These are phyloP conservation scores for Vollenhovia emeryi DNA, from an alignment of 1,140 invertebrate species.

Conservation along the genomic window DNA sequence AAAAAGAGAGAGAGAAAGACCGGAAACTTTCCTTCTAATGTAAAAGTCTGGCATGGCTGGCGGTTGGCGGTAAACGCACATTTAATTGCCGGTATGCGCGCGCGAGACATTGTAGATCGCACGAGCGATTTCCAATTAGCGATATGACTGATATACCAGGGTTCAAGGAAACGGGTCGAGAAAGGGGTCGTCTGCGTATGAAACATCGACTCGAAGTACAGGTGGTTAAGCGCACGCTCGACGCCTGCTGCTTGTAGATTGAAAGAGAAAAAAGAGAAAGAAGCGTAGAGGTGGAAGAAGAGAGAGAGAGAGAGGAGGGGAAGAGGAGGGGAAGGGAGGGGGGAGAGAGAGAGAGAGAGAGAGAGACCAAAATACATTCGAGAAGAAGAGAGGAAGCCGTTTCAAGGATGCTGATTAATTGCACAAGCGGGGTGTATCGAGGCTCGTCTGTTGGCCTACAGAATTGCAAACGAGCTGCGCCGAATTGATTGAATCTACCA, in stretches of 20 bases:
- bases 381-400: neutral
- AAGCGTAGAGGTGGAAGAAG: neutral
- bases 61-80: conserved; percentile 50
- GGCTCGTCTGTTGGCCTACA: conserved; percentile 39
- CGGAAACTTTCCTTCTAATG: conserved; percentile 45
- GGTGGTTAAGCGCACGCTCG: conserved; percentile 56
- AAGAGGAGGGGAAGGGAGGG: neutral
- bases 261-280: neutral
- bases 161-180: conserved; percentile 69
- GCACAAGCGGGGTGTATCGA: conserved; percentile 15
- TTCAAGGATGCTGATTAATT: conserved; percentile 66
- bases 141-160: conserved; percentile 70
- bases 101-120: conserved; percentile 69
- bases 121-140: conserved; percentile 72
- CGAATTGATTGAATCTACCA: conserved; percentile 46
- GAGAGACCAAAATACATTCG: neutral
- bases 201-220: conserved; percentile 44
- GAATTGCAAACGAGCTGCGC: conserved; percentile 20
- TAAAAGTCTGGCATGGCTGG: conserved; percentile 42
- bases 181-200: conserved; percentile 64
- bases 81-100: conserved; percentile 65
- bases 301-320: neutral
- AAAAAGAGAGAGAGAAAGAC: neutral
- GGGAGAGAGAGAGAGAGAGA: neutral
- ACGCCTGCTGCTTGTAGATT: conserved; percentile 43